Evolutionary conservation across 2,113 vertebrate species (phyloP).

Genomic region (Dendropsophus ebraccatus): DNA sequence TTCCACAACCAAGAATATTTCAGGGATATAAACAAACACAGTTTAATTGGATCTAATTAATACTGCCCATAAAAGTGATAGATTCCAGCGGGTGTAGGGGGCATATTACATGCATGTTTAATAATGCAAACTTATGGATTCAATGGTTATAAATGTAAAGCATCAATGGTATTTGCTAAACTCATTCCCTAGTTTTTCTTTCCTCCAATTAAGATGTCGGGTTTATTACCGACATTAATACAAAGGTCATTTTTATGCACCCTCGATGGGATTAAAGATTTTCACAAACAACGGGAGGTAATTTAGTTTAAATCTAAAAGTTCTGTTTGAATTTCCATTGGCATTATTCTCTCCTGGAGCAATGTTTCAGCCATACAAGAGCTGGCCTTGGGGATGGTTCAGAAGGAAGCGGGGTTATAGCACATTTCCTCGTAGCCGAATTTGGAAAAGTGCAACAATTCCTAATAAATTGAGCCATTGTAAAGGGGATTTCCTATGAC

Average conservation of each 20-base stretch:
- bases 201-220: neutral
- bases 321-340: neutral
- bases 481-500: no score
- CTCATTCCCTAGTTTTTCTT: conserved; percentile 12
- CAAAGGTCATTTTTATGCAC: neutral
- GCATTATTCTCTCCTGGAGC: neutral
- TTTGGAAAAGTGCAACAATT: no score
- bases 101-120: conserved; percentile 28
- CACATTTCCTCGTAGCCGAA: no score
- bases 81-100: conserved; percentile 1
- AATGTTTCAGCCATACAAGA: neutral
- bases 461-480: no score
- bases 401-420: neutral
- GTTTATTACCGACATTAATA: conserved; percentile 3
- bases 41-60: conserved; percentile 21
- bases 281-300: neutral
- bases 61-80: neutral
- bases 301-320: neutral
- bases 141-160: conserved; percentile 6
- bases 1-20: neutral
- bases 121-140: conserved; percentile 28
- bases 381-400: neutral
- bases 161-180: neutral
- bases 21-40: conserved; percentile 8
- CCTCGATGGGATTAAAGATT: neutral